Percentiles rank a stretch among this genome's conserved stretches.
Evolutionary conservation across 2,888 invertebrate species (phyloP).

Genomic region (Neoscelio sp.): DNA sequence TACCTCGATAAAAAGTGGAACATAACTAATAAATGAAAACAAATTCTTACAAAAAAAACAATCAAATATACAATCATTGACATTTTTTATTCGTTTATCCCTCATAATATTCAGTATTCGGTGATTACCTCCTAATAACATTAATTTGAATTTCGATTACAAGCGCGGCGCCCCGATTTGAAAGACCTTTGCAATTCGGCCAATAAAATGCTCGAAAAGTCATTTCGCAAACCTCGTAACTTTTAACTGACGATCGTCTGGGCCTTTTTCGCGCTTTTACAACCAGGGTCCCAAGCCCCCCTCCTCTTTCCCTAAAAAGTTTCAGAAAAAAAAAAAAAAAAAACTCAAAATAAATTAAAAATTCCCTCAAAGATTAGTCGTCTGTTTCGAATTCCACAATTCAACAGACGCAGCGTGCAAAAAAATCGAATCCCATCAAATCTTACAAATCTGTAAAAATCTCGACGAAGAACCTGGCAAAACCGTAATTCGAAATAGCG

Average conservation of each 20-base stretch:
- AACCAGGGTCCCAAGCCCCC: slow-evolving; percentile 5
- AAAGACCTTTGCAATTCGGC: slow-evolving; percentile 53
- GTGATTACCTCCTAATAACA: slow-evolving; percentile 78
- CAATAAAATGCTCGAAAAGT: slow-evolving; percentile 30
- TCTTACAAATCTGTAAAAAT: slow-evolving; percentile 2
- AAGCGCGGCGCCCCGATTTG: slow-evolving; percentile 56
- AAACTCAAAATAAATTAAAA: slow-evolving; percentile 42
- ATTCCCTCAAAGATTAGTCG: slow-evolving; percentile 34
- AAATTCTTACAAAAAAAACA: slow-evolving; percentile 31
- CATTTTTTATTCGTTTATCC: slow-evolving; percentile 80
- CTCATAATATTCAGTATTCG: slow-evolving; percentile 79
- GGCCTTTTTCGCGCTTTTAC: slow-evolving; percentile 52
- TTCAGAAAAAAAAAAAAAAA: slow-evolving; percentile 5
- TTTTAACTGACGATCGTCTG: slow-evolving; percentile 56
- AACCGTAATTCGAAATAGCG: slow-evolving; percentile 18
- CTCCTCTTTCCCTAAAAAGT: neutral
- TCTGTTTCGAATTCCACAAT: slow-evolving; percentile 20
- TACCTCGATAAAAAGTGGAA: no score
- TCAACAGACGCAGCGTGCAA: neutral
- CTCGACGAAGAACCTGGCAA: slow-evolving; percentile 9
- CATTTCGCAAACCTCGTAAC: slow-evolving; percentile 36
- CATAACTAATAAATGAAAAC: no score
- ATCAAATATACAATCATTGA: slow-evolving; percentile 78
- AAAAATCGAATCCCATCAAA: slow-evolving; percentile 5
- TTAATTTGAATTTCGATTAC: slow-evolving; percentile 71